Percentiles rank a stretch among this genome's conserved stretches.
Evolutionary conservation across 1,140 invertebrate genomes (phyloP).

Genomic region (Conus betulinus): DNA sequence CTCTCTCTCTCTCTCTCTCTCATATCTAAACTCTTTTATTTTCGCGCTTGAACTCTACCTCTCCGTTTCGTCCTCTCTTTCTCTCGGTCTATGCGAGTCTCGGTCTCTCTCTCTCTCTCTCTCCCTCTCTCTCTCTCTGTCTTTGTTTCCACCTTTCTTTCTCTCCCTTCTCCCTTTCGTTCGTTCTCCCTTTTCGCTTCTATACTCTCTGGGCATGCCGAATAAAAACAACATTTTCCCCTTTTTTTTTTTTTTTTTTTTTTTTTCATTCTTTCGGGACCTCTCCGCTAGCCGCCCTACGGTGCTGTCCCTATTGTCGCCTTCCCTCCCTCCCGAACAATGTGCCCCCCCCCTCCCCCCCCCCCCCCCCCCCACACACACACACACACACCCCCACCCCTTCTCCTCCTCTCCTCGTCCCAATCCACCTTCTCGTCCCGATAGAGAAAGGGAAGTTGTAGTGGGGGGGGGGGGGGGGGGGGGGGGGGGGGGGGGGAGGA

Average conservation of each 20-base stretch:
- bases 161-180: no score
- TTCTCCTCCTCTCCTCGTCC: no score
- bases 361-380: no score
- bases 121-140: no score
- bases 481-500: neutral
- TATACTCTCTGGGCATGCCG: neutral
- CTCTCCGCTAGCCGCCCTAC: neutral
- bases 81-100: constrained; percentile 81
- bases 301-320: neutral
- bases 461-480: neutral
- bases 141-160: no score
- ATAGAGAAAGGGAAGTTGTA: neutral
- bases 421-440: no score
- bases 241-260: no score
- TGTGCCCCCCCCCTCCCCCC: no score
- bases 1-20: no score
- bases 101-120: neutral
- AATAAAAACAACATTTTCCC: neutral
- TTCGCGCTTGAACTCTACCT: neutral
- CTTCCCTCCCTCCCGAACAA: neutral
- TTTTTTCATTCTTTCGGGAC: neutral
- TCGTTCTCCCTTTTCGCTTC: neutral
- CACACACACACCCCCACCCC: no score
- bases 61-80: neutral
- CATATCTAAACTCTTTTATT: neutral